Evolutionary conservation across 2,888 invertebrate species (phyloP), one percentile per base, ranked within the genome.

Genomic region (Tinea semifulvella): DNA sequence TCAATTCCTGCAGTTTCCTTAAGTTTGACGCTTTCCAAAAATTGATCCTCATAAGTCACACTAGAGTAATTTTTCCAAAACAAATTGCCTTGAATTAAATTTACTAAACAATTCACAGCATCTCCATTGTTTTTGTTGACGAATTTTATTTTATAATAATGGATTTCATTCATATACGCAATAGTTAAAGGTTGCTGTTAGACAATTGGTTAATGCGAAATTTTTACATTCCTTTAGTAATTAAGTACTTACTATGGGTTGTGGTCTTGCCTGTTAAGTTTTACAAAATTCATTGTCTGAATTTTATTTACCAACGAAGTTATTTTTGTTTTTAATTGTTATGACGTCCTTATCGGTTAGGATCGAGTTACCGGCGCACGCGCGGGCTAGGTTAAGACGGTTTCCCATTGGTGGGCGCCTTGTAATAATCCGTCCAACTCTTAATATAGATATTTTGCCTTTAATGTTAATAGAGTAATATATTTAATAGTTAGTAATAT

Each of bases 251-350:
- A 80, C 75, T 80, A 79, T 81, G 74, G 81, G 82, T 82, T 82
- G 80, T 82, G 82, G 81, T 82, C 82, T 82, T 82, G 82, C 82
- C 81, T 81, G 77, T 77, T 81, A 82, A 77, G 79, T 79, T 77
- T 46, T 69, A 76, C 70, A 61, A 72, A 74, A 74, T 69, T 67
- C 64, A 70, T 67, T 70, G 69, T 65, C 73, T 74, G 75, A 77
- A 70, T 76, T 71, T 70, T 63, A 73, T 77, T 76, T 77, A 80
- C 79, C 80, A 80, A 80, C 79, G 79, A 80, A 79, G 68, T 71
- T 65, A 59, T 63, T 51, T 57, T 65, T 59, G 63, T 72, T 64
- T 74, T 64, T 28, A 25, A 2, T 26, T 76, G 67, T 72, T 72
- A 61, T 38, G 53, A 52, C 57, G 62, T 61, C 61, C 62, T 65